Conservation (phyloP, 2,888 invertebrate species). For the Sinodicranocentrus sp. region DNA sequence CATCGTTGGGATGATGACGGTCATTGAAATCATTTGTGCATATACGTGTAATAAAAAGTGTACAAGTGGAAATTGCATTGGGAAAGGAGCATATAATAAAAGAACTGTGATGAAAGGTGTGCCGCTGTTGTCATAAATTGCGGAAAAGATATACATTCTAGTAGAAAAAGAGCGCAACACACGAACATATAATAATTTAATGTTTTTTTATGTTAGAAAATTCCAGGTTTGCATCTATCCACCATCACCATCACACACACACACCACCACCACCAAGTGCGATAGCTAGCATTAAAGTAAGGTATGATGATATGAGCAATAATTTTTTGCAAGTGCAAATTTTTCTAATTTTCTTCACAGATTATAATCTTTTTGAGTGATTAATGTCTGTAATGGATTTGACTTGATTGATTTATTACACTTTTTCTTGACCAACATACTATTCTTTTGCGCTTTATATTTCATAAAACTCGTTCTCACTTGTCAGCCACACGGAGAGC, state of each 20-base stretch:
- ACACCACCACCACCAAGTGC: neutral
- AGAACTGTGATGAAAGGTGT: slow-evolving; percentile 57
- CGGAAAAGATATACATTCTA: slow-evolving; percentile 45
- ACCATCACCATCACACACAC: neutral
- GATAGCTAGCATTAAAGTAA: neutral
- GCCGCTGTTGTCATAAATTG: slow-evolving; percentile 65
- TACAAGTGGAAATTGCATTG: neutral
- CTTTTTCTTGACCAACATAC: slow-evolving; percentile 57
- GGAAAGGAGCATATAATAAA: neutral
- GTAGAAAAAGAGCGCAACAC: slow-evolving; percentile 11
- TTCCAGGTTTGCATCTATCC: slow-evolving; percentile 36
- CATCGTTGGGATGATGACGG: neutral
- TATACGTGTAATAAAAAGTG: neutral
- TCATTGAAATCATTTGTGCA: neutral
- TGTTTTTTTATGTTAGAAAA: slow-evolving; percentile 50
- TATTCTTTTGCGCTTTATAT: slow-evolving; percentile 13
- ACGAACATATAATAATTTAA: slow-evolving; percentile 24
- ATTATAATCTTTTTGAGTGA: slow-evolving; percentile 66
- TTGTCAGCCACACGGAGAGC: slow-evolving; percentile 33
- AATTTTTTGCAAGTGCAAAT: slow-evolving; percentile 62
- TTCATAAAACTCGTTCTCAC: slow-evolving; percentile 62
- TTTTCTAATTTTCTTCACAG: slow-evolving; percentile 65
- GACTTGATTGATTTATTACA: slow-evolving; percentile 61
- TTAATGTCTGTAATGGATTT: slow-evolving; percentile 64
- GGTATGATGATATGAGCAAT: neutral